phyloP scores from a whole-genome alignment of 2,113 vertebrate species.

The Tragelaphus imberbis region DNA sequence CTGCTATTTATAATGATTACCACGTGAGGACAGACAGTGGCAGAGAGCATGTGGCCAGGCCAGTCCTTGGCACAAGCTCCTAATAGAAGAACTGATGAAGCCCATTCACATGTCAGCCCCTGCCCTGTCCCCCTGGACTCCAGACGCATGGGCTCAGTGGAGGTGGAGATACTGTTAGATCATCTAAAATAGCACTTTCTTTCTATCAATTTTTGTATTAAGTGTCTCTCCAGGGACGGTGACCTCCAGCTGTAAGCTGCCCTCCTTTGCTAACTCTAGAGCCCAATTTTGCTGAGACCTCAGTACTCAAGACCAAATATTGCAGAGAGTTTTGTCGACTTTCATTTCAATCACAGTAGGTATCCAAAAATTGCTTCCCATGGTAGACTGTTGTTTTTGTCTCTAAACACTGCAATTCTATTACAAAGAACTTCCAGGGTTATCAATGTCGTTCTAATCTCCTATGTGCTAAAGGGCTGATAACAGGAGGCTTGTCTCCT shows the following conservation, averaged over 20 bases:
- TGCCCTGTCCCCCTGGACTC: fast-evolving
- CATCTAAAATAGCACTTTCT: neutral
- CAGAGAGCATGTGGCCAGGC: fast-evolving
- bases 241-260: neutral
- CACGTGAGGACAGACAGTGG: fast-evolving
- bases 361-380: conserved; percentile 33
- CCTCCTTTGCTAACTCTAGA: neutral
- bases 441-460: conserved; percentile 1
- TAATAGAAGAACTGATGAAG: neutral
- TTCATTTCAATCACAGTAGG: conserved; percentile 40
- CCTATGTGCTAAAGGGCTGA: neutral
- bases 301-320: neutral
- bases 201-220: neutral
- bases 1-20: neutral
- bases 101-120: neutral
- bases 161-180: too few species aligned
- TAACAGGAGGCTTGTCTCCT: neutral
- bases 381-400: neutral
- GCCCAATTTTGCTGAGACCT: neutral
- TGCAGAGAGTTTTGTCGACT: neutral
- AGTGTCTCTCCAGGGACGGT: neutral
- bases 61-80: neutral
- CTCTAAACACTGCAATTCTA: conserved; percentile 29
- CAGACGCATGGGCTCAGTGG: too few species aligned
- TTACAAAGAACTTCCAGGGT: conserved; percentile 5